These are phyloP conservation scores for Eumeta japonica DNA, from an alignment of 1,140 invertebrate genomes.

Conservation along the genomic window DNA sequence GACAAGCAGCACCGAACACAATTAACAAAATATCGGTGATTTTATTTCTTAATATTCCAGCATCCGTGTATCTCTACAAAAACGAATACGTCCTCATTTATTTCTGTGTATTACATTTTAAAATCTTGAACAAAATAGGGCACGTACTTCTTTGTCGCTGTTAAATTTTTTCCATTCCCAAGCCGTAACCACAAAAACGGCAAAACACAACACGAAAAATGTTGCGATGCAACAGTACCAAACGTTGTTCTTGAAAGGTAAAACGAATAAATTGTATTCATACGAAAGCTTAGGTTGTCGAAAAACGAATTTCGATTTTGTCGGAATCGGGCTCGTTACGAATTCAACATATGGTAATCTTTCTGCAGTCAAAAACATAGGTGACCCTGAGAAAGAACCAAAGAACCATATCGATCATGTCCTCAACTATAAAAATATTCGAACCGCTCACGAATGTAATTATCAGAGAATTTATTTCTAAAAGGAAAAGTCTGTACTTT, in stretches of 20 bases:
- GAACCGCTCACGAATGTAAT: no score
- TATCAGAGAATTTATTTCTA: not conserved
- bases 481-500: not conserved
- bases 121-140: no score
- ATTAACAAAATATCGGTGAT: slow-evolving; percentile 44
- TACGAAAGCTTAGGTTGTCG: slow-evolving; percentile 67
- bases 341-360: slow-evolving; percentile 62
- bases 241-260: slow-evolving; percentile 62
- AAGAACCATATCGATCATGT: no score
- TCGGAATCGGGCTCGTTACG: slow-evolving; percentile 61
- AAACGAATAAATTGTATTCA: slow-evolving; percentile 62
- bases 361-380: slow-evolving; percentile 61
- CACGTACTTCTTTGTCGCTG: not conserved
- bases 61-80: slow-evolving; percentile 19
- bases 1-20: slow-evolving; percentile 54
- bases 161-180: slow-evolving; percentile 42
- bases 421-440: no score
- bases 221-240: slow-evolving; percentile 59
- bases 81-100: not conserved
- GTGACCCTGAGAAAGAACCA: slow-evolving; percentile 54
- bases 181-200: slow-evolving; percentile 39
- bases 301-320: slow-evolving; percentile 64
- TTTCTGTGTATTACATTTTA: not conserved
- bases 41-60: slow-evolving; percentile 33
- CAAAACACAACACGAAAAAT: slow-evolving; percentile 42